These are phyloP conservation scores for Hyposoter dolosus DNA, from an alignment of 2,888 invertebrate species.

Conservation along the genomic window DNA sequence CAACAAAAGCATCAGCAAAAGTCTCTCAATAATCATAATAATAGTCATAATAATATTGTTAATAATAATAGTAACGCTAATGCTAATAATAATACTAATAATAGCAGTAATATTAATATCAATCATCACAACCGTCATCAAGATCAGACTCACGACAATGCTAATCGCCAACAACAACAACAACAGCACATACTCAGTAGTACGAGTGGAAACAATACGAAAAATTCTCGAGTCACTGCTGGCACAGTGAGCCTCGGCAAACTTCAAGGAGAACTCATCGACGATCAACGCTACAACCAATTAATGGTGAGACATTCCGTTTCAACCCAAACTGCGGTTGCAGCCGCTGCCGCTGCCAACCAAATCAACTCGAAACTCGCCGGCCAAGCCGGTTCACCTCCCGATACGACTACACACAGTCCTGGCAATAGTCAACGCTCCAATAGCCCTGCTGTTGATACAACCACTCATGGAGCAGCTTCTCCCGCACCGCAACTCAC, in stretches of 20 bases:
- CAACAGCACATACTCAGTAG: constrained; percentile 76
- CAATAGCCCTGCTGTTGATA: constrained; percentile 83
- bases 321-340: constrained; percentile 89
- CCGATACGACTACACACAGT: constrained; percentile 94
- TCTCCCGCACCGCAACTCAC: constrained; percentile 82
- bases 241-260: constrained; percentile 76
- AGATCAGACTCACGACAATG: constrained; percentile 53
- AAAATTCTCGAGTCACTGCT: constrained; percentile 67
- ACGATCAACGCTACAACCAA: constrained; percentile 80
- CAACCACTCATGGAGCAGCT: constrained; percentile 83
- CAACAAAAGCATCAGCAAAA: constrained; percentile 80
- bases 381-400: constrained; percentile 88
- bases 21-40: constrained; percentile 55
- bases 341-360: constrained; percentile 80
- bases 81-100: constrained; percentile 35
- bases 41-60: constrained; percentile 48
- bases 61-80: constrained; percentile 30
- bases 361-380: constrained; percentile 81
- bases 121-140: constrained; percentile 70
- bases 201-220: constrained; percentile 73
- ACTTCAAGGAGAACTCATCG: constrained; percentile 76
- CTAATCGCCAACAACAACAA: constrained; percentile 74
- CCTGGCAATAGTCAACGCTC: constrained; percentile 86
- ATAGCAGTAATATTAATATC: constrained; percentile 27
- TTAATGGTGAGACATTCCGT: constrained; percentile 88